Base-by-base conservation (phyloP, 2,888 invertebrate genomes). In the Rhimphoctona megacephalus region DNA sequence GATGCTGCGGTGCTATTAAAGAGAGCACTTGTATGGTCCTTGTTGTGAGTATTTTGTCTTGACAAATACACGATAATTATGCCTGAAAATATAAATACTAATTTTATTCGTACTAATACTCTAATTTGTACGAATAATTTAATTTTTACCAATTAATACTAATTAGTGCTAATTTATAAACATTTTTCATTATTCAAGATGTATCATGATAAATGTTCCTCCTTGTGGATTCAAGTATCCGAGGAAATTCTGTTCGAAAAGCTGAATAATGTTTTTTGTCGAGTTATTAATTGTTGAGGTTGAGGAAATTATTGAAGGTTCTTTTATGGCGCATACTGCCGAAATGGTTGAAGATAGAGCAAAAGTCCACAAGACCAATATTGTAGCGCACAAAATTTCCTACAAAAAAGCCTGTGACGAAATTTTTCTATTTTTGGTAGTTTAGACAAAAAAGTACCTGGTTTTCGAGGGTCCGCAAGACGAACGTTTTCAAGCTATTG, bases 1-100 rank as follows among this genome's bases (percentile, higher is more conserved):
- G 98, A 46, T 98, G 98, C 94, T 97, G 97, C 90, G 98, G 98
- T 46, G 98, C 98, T 6, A 94, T 97, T 90, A 97, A 96, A 91
- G 97, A 97, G 93, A 98, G 97, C 94, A 97, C 97, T 5, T 96
- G 96, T 90, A 95, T 96, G 94, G 96, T 97, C 46, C 96, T 96
- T 87, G 93, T 95, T 93, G 97, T 96, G 79, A 90, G 92, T 90
- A 79, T 67, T 43, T 70, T 14, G 67, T 8, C 66, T 61, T 19
- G 39, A 8, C n/a, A 77, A 61, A 19, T 43, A 14, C 19, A 19
- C 22, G 19, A 83, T 36, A 57, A 57, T 9, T 9, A 73, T 36
- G 33, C 30, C 66, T 46, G 22, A 22, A 54, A 78, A 52, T 49
- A 72, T 22, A 69, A 78, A 54, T 49, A 36, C 49, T n/a, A 49